phyloP scores from a whole-genome alignment of 1,140 invertebrate species.

The Acromyrmex charruanus region DNA sequence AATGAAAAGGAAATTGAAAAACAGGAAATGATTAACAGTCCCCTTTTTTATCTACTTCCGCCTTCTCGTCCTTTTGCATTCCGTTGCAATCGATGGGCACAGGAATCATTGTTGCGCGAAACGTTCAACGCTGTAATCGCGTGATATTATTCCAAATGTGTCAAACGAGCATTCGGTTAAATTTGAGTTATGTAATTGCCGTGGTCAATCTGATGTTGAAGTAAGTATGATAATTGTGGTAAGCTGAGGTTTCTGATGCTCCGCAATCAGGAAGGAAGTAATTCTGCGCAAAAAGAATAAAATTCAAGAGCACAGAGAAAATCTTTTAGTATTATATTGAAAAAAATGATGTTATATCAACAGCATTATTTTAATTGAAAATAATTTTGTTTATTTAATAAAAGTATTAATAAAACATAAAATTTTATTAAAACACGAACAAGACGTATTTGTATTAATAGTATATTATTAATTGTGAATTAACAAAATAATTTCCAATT shows the following conservation, averaged over 20 bases:
- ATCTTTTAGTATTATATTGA: neutral
- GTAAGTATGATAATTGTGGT: conserved; percentile 10
- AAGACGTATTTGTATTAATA: too few species aligned
- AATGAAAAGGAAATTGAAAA: conserved; percentile 60
- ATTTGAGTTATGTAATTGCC: conserved; percentile 26
- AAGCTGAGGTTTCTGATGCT: conserved; percentile 2
- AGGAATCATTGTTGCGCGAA: conserved; percentile 28
- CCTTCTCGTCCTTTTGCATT: conserved; percentile 42
- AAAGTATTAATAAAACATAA: too few species aligned
- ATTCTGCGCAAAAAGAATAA: conserved; percentile 7
- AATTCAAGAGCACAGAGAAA: conserved; percentile 1
- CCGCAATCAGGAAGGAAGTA: conserved; percentile 8
- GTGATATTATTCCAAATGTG: conserved; percentile 37
- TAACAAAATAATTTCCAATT: too few species aligned
- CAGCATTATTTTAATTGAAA: too few species aligned
- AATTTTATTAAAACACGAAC: too few species aligned
- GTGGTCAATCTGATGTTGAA: conserved; percentile 11
- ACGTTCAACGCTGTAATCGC: conserved; percentile 23
- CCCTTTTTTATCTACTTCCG: conserved; percentile 48
- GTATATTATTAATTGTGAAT: too few species aligned
- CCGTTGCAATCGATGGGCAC: conserved; percentile 5
- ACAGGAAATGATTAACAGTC: conserved; percentile 60
- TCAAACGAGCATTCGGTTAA: conserved; percentile 27
- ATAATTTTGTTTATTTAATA: too few species aligned
- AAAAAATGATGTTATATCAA: too few species aligned